Base-by-base conservation (phyloP, 2,888 invertebrate species). In the Crematogaster levior region DNA sequence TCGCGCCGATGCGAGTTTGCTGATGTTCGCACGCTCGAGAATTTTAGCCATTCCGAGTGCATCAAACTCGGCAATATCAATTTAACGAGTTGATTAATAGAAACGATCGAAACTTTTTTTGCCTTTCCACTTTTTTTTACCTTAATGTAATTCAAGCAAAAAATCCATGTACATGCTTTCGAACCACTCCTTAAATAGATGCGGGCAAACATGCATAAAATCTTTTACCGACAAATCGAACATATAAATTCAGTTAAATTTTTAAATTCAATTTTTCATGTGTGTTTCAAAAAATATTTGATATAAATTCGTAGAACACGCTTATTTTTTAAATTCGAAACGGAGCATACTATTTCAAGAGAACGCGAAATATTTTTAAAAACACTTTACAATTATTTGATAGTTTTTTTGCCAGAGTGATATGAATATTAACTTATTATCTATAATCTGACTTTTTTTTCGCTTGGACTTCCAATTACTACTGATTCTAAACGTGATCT, bases 1-100 rank as follows among this genome's bases (percentile, higher is more conserved):
- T 63, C 72, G 63, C 15, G 74, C 27, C 73, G 30, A 63, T 15
- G 27, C 61, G 48, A 84, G 73, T 85, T 84, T 56, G 65, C 68
- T 34, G 73, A 82, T 75, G 53, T 84, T 82, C 51, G 77, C 81
- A 37, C 65, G 43, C 4, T 66, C 58, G 21, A 46, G 73, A 65
- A 51, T 77, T 82, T 81, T 48, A 58, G 70, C 53, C 30, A 75
- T 81, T 63, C 12, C 61, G 15, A 34, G 60, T 72, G 63, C 75
- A 61, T 30, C 68, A 18, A 37, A 68, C 37, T 60, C 27, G 5
- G 18, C 51, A 46, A 37, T 58, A 46, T 56, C 61, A 61, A 5
- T 81, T 65, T 60, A 21, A 56, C 27, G 58, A 77, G 66, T 68
- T 46, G 48, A 80, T 82, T 80, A 84, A 74, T 6, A 40, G n/a